Evolutionary conservation across 2,113 vertebrate genomes (phyloP), one percentile per base, ranked within the genome.

Genomic region (Pardalotus punctatus): DNA sequence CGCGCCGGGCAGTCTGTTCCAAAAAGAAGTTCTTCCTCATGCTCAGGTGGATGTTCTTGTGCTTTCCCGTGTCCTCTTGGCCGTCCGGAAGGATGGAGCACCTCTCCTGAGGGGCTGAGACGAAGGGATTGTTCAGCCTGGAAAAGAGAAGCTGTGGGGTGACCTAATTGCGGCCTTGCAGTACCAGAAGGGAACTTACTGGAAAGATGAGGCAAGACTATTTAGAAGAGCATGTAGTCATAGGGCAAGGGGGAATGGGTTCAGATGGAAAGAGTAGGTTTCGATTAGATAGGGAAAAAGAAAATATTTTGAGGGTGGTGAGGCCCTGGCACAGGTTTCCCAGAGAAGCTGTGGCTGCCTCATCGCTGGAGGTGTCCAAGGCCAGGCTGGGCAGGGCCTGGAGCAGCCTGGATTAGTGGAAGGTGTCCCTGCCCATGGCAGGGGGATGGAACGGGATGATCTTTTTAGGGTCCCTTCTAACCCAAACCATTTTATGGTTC

Each of bases 351-450:
- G 24, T 19, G 53, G 29, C 1, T 74, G 53, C 36, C 12, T 11
- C 13, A 12, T 66, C 45, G 23, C 11, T 53, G 33, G 4, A 38
- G 7, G 19, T 66, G 69, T n/a, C 0, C n/a, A 27, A 31, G 61
- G 60, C 43, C 60, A 24, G 19, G 7, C 1, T 53, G 60, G 51
- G 11, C 1, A 1, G 15, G 33, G 6, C 23, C 10, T 31, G 45
- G 45, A 60, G 36, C 22, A 13, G 1, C 14, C 36, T 28, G 53
- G 36, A 0, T 0, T 8, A 4, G 14, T 6, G 27, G 8, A 45
- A 53, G 6, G 22, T 60, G 62, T 60, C 9, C 21, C 16, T 38
- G 27, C n/a, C 72, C n/a, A 11, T 19, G n/a, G 42, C 42, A 50
- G 35, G 15, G 11, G 5, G 4, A 3, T 43, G 24, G 28, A 60